Base-by-base conservation (phyloP, 2,113 vertebrate genomes). In the Grallaria varia region DNA sequence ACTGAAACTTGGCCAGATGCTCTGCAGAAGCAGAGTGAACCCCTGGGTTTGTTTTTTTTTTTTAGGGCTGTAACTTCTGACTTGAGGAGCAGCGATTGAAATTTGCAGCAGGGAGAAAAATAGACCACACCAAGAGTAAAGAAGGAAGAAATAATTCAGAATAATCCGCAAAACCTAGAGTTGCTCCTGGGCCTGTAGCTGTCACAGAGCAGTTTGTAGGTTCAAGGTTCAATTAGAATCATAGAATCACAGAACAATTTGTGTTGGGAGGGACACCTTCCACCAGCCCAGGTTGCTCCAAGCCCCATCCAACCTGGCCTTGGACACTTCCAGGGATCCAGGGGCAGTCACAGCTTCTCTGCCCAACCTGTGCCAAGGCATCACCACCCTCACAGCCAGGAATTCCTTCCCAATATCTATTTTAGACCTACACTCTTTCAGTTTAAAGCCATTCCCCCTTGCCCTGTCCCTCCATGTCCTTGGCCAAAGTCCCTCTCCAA, bases 241-340 rank as follows among this genome's bases (percentile, higher is more conserved):
- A 37, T 30, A 45, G 50, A 67, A 45, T 30, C 30, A 53, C 60
- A 9, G 13, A 53, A 35, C 15, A 13, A 20, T 25, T 75, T 66
- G 37, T 11, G 3, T 24, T n/a, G 10, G 45, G 31, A 59, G 12
- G 10, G 27, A 52, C 3, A 7, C 0, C 12, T 74, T 2, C 52
- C 23, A 30, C 10, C 10, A 0, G 1, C 1, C 16, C 33, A 68
- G 28, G 22, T 0, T 59, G 14, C 9, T 74, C 37, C 60, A 5
- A 58, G 23, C 8, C 22, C 22, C 0, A 0, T 44, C 27, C 44
- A 52, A 0, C 27, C 27, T 44, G 50, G 14, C 22, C 50, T 23
- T 10, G 35, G 18, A 1, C 52, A 39, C 23, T 59, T 0, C 44
- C 59, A 67, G 28, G 59, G 68, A 23, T 66, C n/a, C n/a, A n/a